A percentile compares a stretch with the other conserved stretches of the same genome.
These are phyloP conservation scores for Oscheius sp. DNA, from an alignment of 2,888 invertebrate species.

Conservation along the genomic window DNA sequence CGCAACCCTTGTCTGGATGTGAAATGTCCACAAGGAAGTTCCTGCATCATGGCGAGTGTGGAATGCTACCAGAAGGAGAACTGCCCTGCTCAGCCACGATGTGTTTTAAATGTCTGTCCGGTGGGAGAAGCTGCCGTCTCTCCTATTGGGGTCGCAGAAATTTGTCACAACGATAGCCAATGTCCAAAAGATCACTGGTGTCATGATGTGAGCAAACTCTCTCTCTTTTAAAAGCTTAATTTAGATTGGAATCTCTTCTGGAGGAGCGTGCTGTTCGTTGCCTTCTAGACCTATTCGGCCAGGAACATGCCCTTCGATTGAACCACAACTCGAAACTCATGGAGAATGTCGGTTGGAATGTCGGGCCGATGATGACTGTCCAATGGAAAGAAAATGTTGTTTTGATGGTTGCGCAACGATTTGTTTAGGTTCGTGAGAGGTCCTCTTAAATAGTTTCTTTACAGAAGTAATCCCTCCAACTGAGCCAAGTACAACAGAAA, in stretches of 20 bases:
- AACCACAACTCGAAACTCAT: conserved; percentile 35
- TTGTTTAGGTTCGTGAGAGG: conserved; percentile 15
- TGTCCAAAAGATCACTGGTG: conserved; percentile 60
- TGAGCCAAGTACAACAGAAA: not conserved
- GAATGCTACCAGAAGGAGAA: conserved; percentile 55
- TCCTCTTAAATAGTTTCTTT: not conserved
- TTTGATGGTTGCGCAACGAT: conserved; percentile 63
- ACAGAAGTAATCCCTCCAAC: not conserved
- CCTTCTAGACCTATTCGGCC: conserved; percentile 39
- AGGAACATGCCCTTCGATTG: conserved; percentile 47
- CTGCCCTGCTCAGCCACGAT: conserved; percentile 63
- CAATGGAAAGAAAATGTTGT: conserved; percentile 60
- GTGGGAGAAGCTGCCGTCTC: conserved; percentile 49
- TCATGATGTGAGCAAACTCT: conserved; percentile 46
- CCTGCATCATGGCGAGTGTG: conserved; percentile 59
- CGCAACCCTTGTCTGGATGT: conserved; percentile 59
- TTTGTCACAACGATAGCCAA: conserved; percentile 45
- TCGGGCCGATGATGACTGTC: conserved; percentile 53
- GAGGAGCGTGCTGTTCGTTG: conserved; percentile 60
- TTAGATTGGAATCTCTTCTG: conserved; percentile 46
- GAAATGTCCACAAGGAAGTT: conserved; percentile 57
- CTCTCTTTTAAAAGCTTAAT: not conserved
- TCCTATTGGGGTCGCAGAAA: conserved; percentile 49
- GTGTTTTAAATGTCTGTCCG: conserved; percentile 60
- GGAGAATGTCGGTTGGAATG: conserved; percentile 37